phyloP scores from a whole-genome alignment of 2,113 vertebrate species.

The Guaruba guarouba region DNA sequence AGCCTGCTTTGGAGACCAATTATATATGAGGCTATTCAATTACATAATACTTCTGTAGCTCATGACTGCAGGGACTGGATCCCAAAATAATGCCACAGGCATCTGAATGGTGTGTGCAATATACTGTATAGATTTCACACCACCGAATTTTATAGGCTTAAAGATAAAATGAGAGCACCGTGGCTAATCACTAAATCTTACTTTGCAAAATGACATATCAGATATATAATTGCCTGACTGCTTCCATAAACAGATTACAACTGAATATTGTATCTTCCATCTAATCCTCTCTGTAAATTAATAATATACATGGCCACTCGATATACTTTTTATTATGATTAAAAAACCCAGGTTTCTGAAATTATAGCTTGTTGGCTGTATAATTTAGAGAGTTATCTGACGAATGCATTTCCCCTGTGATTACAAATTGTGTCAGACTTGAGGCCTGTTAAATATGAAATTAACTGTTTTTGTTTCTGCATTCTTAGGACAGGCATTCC shows the following conservation, averaged over 20 bases:
- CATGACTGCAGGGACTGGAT: not conserved
- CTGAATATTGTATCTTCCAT: not conserved
- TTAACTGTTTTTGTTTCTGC: not conserved
- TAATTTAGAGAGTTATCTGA: not conserved
- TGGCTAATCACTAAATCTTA: conserved; percentile 30
- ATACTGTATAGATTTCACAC: not conserved
- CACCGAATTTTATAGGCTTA: conserved; percentile 9
- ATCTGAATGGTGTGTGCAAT: not conserved
- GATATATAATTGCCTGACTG: conserved; percentile 14
- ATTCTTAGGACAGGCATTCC: not conserved
- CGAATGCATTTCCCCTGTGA: not conserved
- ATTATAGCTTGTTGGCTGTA: not conserved
- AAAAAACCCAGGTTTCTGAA: not conserved
- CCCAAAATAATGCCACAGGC: not conserved
- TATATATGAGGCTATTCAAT: not conserved
- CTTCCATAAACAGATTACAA: conserved; percentile 49
- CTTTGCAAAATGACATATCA: conserved; percentile 11
- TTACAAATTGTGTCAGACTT: not conserved
- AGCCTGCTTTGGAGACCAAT: not conserved
- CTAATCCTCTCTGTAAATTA: conserved; percentile 32
- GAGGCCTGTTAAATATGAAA: not conserved
- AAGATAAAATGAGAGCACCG: not conserved
- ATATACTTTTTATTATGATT: conserved; percentile 34
- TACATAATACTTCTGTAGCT: not conserved
- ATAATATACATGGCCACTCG: not conserved